Evolutionary conservation across 2,797 vertebrate genomes (phyloP), one percentile per base, ranked within the genome.

Genomic region (Toxotes lorentzi): DNA sequence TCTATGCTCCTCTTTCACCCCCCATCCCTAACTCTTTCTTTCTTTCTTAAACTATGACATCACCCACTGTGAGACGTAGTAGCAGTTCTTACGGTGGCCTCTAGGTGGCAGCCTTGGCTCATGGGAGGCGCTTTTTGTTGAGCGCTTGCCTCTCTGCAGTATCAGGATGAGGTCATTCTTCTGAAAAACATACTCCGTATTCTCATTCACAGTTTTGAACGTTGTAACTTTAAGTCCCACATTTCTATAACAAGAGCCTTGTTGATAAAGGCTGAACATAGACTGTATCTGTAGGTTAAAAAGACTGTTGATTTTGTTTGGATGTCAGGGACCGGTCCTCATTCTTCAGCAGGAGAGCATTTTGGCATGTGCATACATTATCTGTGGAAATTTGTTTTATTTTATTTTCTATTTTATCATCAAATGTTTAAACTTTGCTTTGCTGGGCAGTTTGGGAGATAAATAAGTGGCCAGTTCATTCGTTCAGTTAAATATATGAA

Each of bases 21-120:
- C 51, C 21, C 54, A 10, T 83, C 62, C 72, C 82, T 45, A 84
- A 88, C 73, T 84, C 71, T 88, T 84, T 87, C 80, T 70, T 70
- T 75, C 76, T 89, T 89, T 87, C 82, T 76, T 47, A 84, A 92
- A 90, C 86, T 86, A 94, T 93, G 92, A 94, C 93, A 92, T 94
- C 93, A 94, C 91, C 89, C 78, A 41, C 51, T 87, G 71, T 73
- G 78, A 88, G 67, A 21, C 63, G 61, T 93, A 92, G 93, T 94
- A 94, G 89, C 69, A 87, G 69, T 90, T 81, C 62, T 41, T 4
- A 2, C 7, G 7, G 14, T 38, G 50, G 64, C 81, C 92, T 72
- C 54, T 88, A 87, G 91, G 84, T 92, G 91, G 87, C 89, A 92
- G 77, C 60, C 76, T 91, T 83, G 71, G 40, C 78, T 77, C 61